phyloP scores from a whole-genome alignment of 2,113 vertebrate species.

The Boulengeromyrus knoepffleri region DNA sequence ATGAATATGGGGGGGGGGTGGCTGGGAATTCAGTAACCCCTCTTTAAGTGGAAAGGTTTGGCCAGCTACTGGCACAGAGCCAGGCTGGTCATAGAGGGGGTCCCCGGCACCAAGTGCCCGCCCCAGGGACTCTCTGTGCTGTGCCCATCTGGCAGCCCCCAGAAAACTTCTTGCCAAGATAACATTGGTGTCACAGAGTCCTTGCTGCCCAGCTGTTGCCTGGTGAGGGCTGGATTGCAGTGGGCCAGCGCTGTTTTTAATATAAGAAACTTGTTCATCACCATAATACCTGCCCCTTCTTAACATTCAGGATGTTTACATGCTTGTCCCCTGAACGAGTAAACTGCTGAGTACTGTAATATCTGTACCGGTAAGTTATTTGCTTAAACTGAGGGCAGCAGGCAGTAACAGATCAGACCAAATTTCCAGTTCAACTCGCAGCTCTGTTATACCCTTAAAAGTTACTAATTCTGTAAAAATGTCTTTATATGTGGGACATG shows the following conservation, averaged over 20 bases:
- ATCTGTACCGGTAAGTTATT: background rate
- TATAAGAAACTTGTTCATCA: constrained; percentile 60
- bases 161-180: constrained; percentile 41
- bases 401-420: background rate
- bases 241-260: constrained; percentile 63
- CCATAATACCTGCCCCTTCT: constrained; percentile 33
- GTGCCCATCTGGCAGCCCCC: constrained; percentile 43
- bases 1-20: constrained; percentile 4
- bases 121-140: constrained; percentile 39
- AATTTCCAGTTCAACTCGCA: background rate
- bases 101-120: constrained; percentile 39
- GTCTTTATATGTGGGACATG: background rate
- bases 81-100: constrained; percentile 12
- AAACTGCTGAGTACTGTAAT: background rate
- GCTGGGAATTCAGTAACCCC: constrained; percentile 37
- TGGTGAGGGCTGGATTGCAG: constrained; percentile 44
- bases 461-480: background rate
- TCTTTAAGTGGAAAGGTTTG: constrained; percentile 43
- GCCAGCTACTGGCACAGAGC: constrained; percentile 33
- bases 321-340: background rate
- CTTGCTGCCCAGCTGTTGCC: constrained; percentile 63
- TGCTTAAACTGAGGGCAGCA: background rate
- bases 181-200: constrained; percentile 51
- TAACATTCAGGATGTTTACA: background rate
- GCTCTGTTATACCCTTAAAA: background rate